A percentile compares a stretch with the other conserved stretches of the same genome.
These are phyloP conservation scores for Nemapogon koenigi DNA, from an alignment of 2,888 invertebrate genomes.

Conservation along the genomic window DNA sequence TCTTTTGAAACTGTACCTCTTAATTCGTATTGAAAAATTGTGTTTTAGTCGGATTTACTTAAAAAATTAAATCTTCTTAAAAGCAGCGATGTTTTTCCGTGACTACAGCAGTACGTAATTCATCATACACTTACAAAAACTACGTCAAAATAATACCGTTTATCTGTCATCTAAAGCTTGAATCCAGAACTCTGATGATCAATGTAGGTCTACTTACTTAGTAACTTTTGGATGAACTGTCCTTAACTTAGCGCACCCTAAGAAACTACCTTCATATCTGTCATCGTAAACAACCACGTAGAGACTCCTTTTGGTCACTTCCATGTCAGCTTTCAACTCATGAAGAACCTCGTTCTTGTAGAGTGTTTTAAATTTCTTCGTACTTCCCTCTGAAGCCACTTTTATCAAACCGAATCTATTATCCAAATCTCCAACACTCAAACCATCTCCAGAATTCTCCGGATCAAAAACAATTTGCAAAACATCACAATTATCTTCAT, in stretches of 20 bases:
- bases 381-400: slow-evolving; percentile 69
- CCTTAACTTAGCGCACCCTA: slow-evolving; percentile 84
- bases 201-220: slow-evolving; percentile 72
- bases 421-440: slow-evolving; percentile 82
- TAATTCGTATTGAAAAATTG: too few species aligned
- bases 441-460: slow-evolving; percentile 69
- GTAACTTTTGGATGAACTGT: slow-evolving; percentile 69
- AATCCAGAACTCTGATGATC: too few species aligned
- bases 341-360: slow-evolving; percentile 76
- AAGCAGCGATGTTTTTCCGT: too few species aligned
- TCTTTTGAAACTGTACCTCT: too few species aligned
- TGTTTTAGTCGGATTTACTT: too few species aligned
- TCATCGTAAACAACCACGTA: slow-evolving; percentile 85
- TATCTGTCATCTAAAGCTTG: too few species aligned
- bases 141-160: too few species aligned
- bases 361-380: slow-evolving; percentile 60
- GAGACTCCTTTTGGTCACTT: slow-evolving; percentile 76
- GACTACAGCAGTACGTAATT: too few species aligned
- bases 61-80: too few species aligned
- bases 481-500: slow-evolving; percentile 82
- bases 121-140: too few species aligned
- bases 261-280: slow-evolving; percentile 75
- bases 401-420: slow-evolving; percentile 76
- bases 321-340: slow-evolving; percentile 74
- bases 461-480: slow-evolving; percentile 87